Evolutionary conservation across 2,888 invertebrate species (phyloP).

Genomic region (Ophraella communa): DNA sequence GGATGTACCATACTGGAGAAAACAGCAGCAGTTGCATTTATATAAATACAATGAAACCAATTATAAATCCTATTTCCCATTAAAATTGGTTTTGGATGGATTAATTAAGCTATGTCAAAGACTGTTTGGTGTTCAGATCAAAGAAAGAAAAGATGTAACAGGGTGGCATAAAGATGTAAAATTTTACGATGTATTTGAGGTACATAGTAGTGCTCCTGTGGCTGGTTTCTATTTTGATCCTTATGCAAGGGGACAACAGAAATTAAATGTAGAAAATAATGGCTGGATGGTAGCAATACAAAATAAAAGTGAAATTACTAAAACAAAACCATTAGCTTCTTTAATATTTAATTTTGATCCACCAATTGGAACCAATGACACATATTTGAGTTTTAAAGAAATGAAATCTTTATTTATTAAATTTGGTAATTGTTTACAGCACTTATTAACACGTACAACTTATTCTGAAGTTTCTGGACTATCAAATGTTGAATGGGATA

Average conservation of each 20-base stretch:
- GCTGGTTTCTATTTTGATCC: conserved; percentile 90
- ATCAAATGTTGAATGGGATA: conserved; percentile 93
- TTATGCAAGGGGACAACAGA: conserved; percentile 72
- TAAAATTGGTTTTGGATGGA: conserved; percentile 79
- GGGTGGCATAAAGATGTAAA: conserved; percentile 88
- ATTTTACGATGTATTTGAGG: conserved; percentile 81
- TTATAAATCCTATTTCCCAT: conserved; percentile 81
- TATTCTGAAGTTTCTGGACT: conserved; percentile 86
- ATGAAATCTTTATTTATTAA: conserved; percentile 79
- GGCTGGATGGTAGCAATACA: conserved; percentile 83
- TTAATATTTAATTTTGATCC: conserved; percentile 84
- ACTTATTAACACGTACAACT: conserved; percentile 80
- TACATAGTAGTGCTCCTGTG: conserved; percentile 67
- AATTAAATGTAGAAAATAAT: conserved; percentile 66
- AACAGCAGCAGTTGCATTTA: conserved; percentile 73
- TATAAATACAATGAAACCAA: conserved; percentile 75
- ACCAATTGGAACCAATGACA: conserved; percentile 68
- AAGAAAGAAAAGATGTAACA: conserved; percentile 69
- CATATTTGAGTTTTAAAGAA: conserved; percentile 77
- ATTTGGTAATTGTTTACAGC: conserved; percentile 88
- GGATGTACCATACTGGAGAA: conserved; percentile 89
- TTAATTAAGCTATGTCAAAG: conserved; percentile 77
- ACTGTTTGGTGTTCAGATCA: conserved; percentile 79
- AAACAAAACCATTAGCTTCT: conserved; percentile 76
- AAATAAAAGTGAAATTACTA: conserved; percentile 70